Evolutionary conservation across 2,888 invertebrate species (phyloP).

Genomic region (Campopleginae sp.): DNA sequence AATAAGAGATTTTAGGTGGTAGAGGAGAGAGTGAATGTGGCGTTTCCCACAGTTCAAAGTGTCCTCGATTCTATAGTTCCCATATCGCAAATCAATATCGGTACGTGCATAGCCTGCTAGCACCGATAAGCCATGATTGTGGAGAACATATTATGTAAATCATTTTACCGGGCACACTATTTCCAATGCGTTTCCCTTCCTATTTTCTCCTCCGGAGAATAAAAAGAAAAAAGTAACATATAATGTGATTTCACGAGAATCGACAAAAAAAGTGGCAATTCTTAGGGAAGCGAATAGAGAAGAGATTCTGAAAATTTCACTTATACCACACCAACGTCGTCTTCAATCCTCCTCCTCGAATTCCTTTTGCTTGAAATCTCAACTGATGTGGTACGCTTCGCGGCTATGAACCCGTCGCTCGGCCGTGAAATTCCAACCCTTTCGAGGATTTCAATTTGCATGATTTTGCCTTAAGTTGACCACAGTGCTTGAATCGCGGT

Average conservation of each 20-base stretch:
- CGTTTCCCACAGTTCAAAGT: slow-evolving; percentile 22
- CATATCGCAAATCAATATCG: slow-evolving; percentile 5
- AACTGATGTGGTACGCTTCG: slow-evolving; percentile 15
- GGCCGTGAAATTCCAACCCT: slow-evolving; percentile 35
- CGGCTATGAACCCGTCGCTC: slow-evolving; percentile 9
- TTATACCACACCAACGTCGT: neutral
- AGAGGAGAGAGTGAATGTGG: slow-evolving; percentile 50
- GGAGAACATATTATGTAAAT: slow-evolving; percentile 71
- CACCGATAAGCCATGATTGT: slow-evolving; percentile 19
- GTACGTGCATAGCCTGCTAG: slow-evolving; percentile 12
- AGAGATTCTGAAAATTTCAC: slow-evolving; percentile 2
- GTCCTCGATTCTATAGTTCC: neutral
- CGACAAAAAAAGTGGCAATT: neutral
- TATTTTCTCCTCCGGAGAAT: no score
- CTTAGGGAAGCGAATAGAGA: neutral
- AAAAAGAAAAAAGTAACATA: neutral
- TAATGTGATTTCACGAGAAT: neutral
- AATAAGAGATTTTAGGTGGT: slow-evolving; percentile 31
- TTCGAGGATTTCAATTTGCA: slow-evolving; percentile 65
- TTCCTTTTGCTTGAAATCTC: slow-evolving; percentile 21
- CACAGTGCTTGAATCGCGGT: slow-evolving; percentile 44
- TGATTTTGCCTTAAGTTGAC: slow-evolving; percentile 62
- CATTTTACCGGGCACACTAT: slow-evolving; percentile 75
- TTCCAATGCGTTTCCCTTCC: slow-evolving; percentile 72
- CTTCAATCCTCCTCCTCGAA: neutral